phyloP scores from a whole-genome alignment of 2,888 invertebrate genomes.

The Tetragonisca angustula region DNA sequence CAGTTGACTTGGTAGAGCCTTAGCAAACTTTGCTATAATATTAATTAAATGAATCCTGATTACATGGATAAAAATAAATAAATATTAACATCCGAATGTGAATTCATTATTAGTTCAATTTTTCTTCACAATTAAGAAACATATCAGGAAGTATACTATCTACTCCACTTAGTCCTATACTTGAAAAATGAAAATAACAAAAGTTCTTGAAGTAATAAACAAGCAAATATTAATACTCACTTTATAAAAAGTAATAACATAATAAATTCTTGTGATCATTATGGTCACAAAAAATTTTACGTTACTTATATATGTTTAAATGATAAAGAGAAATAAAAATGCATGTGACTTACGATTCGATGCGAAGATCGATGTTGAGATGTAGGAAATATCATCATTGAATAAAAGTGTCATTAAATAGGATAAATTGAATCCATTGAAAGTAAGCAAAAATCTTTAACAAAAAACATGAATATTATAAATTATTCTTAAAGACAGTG shows the following conservation, averaged over 20 bases:
- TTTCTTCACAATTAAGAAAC: too few relatives aligned
- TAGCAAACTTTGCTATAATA: background rate
- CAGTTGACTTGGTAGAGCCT: background rate
- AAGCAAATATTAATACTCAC: too few relatives aligned
- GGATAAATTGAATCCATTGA: background rate
- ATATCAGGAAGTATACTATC: too few relatives aligned
- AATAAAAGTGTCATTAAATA: background rate
- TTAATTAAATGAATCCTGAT: slow-evolving; percentile 2
- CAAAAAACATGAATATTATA: background rate
- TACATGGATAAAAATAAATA: too few relatives aligned
- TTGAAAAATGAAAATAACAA: too few relatives aligned
- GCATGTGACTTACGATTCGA: background rate
- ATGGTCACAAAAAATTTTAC: background rate
- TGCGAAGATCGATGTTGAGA: background rate
- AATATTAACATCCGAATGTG: background rate
- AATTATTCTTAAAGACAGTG: background rate
- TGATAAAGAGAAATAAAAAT: background rate
- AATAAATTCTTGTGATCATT: too few relatives aligned
- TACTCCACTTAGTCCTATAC: too few relatives aligned
- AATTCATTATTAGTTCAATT: background rate
- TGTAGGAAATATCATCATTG: background rate
- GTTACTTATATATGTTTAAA: background rate
- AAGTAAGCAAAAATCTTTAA: background rate
- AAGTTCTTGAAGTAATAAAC: too few relatives aligned
- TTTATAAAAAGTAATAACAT: too few relatives aligned